phyloP scores from a whole-genome alignment of 2,113 vertebrate species.

The Jacana jacana region DNA sequence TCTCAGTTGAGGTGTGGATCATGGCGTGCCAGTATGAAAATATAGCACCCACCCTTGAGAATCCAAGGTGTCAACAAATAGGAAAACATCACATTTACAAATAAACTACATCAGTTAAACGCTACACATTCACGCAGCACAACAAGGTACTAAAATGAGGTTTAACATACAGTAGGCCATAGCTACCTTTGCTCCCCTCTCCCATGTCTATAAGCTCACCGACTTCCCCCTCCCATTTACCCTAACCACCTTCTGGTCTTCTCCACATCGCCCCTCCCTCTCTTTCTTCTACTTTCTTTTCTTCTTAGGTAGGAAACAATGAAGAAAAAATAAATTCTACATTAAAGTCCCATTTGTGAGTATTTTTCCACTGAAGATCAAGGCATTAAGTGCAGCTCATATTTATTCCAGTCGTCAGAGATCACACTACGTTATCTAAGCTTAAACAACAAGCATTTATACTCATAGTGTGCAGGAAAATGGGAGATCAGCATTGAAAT shows the following conservation, averaged over 20 bases:
- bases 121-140: neutral
- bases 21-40: neutral
- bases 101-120: neutral
- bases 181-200: neutral
- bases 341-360: neutral
- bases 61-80: neutral
- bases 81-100: neutral
- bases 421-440: neutral
- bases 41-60: neutral
- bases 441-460: neutral
- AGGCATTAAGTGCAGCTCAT: neutral
- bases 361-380: neutral
- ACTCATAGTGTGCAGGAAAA: neutral
- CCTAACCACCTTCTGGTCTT: neutral
- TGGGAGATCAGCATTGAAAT: neutral
- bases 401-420: neutral
- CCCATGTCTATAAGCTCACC: neutral
- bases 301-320: neutral
- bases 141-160: neutral
- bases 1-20: neutral
- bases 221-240: neutral
- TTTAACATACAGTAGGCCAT: neutral
- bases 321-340: neutral
- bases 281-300: neutral
- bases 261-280: neutral